These are phyloP conservation scores for Agriopis marginaria DNA, from an alignment of 2,888 invertebrate genomes.

Conservation along the genomic window DNA sequence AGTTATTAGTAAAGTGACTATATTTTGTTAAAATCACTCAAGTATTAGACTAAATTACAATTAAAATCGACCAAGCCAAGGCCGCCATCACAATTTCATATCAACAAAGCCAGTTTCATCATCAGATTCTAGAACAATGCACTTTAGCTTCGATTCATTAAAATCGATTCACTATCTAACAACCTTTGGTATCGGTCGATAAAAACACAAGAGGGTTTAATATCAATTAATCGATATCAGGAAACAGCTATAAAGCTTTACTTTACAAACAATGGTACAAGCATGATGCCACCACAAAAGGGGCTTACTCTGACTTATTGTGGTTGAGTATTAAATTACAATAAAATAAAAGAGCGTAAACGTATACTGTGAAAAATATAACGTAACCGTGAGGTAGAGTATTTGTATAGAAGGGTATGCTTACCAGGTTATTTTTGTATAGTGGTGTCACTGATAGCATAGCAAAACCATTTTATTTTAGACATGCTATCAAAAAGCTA, in stretches of 20 bases:
- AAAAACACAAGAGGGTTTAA: constrained; percentile 33
- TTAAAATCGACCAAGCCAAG: constrained; percentile 3
- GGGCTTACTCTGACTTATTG: constrained; percentile 57
- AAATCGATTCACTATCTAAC: constrained; percentile 38
- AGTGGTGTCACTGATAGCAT: constrained; percentile 13
- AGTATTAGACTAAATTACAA: background rate
- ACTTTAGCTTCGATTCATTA: constrained; percentile 16
- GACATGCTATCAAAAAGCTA: background rate
- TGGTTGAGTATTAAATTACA: constrained; percentile 66
- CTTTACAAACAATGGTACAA: constrained; percentile 53
- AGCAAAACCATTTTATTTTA: background rate
- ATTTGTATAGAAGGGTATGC: constrained; percentile 11
- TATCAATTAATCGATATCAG: constrained; percentile 41
- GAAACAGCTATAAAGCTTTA: constrained; percentile 47
- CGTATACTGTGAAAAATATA: constrained; percentile 51
- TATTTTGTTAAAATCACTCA: background rate
- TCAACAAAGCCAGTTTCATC: constrained; percentile 18
- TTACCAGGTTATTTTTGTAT: constrained; percentile 5
- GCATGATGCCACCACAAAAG: constrained; percentile 50
- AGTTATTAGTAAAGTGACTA: background rate
- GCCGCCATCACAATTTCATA: constrained; percentile 6
- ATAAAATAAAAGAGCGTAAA: constrained; percentile 74
- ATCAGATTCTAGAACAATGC: constrained; percentile 28
- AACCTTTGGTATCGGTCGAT: constrained; percentile 33
- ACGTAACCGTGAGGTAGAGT: constrained; percentile 14